Conservation (phyloP, 2,888 invertebrate genomes). For the Lissonota sp. region DNA sequence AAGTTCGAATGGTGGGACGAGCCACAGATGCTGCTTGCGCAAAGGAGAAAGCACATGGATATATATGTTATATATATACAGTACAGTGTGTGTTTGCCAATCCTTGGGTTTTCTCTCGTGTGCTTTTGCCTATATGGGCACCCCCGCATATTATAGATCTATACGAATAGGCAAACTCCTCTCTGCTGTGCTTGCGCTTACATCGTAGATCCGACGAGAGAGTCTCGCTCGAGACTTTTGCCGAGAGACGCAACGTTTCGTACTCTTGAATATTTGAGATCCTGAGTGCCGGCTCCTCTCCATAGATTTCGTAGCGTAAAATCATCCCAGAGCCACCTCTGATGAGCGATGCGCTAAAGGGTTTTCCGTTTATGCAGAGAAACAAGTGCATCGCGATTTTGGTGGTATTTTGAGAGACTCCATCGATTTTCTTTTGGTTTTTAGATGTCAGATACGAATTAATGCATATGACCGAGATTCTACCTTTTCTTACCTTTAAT, state of each 20-base stretch:
- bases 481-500: no score
- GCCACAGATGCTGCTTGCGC: slow-evolving; percentile 50
- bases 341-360: slow-evolving; percentile 9
- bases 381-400: slow-evolving; percentile 11
- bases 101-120: slow-evolving; percentile 36
- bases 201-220: slow-evolving; percentile 8
- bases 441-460: no score
- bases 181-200: background rate
- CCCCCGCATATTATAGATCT: background rate
- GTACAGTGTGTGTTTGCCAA: slow-evolving; percentile 5
- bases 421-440: no score
- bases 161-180: background rate
- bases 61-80: slow-evolving; percentile 5
- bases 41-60: background rate
- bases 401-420: no score
- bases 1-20: slow-evolving; percentile 57
- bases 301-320: slow-evolving; percentile 27
- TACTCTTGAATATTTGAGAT: slow-evolving; percentile 73
- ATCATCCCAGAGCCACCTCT: slow-evolving; percentile 25
- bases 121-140: slow-evolving; percentile 10
- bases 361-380: slow-evolving; percentile 38
- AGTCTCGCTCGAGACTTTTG: slow-evolving; percentile 28
- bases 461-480: no score
- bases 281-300: slow-evolving; percentile 66
- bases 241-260: slow-evolving; percentile 19